Conservation (phyloP, 2,113 vertebrate genomes). For the Aegithalos caudatus region DNA sequence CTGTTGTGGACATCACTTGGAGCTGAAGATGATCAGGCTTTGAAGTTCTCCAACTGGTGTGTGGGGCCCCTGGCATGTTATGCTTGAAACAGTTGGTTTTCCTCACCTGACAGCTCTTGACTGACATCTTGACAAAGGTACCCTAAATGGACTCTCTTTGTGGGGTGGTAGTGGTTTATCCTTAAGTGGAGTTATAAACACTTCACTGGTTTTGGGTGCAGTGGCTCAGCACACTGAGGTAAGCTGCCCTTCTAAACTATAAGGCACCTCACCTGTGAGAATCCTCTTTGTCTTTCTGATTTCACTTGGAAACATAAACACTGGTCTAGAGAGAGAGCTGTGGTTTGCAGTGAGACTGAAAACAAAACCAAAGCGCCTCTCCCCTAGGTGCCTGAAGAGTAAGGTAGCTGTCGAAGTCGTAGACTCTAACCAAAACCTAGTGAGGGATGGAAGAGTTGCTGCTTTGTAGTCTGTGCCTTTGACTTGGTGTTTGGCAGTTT, state of each 20-base stretch:
- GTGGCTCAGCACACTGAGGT: background rate
- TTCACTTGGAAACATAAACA: background rate
- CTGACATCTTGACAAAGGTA: accelerated
- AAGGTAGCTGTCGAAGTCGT: background rate
- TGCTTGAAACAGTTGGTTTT: background rate
- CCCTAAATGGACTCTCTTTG: background rate
- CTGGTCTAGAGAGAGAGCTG: background rate
- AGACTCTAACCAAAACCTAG: background rate
- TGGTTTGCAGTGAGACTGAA: background rate
- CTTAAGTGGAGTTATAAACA: background rate
- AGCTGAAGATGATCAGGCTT: background rate
- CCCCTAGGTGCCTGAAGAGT: background rate
- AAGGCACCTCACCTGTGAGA: background rate
- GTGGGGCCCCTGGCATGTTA: background rate
- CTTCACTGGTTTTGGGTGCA: accelerated
- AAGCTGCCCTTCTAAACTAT: background rate
- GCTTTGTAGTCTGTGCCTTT: background rate
- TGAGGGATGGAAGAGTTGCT: background rate
- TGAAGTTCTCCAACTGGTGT: background rate
- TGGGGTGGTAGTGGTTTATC: background rate
- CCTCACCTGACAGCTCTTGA: background rate
- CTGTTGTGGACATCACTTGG: background rate
- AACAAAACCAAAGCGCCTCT: background rate
- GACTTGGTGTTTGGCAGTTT: background rate
- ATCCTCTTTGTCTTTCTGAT: background rate